Base-by-base conservation (phyloP, 53 echinoderm and acorn worm species). In the Astropecten irregularis region DNA sequence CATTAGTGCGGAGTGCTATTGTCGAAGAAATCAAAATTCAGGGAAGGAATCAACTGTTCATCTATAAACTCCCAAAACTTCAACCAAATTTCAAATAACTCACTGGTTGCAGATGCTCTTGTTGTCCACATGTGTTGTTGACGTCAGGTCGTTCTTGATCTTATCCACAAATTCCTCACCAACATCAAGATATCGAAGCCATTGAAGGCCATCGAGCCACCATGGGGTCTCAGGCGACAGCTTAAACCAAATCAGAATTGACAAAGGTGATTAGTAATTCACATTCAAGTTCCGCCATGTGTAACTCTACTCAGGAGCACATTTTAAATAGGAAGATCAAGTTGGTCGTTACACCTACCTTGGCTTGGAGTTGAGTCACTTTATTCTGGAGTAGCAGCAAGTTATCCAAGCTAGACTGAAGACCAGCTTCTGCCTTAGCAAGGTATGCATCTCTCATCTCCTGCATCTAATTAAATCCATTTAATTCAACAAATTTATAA, bases 161-260 rank as follows among this genome's bases (percentile, higher is more conserved):
- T 68, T 95, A 3, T 71, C 76, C 0, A 92, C 85, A 19, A 99
- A 81, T 8, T 92, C 92, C n/a, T 82, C 87, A 3, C 82, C 99
- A 40, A 88, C 21, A 13, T 82, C 88, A 25, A 72, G 71, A 16
- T 83, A 64, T 25, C 66, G 58, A 9, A 83, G 59, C 76, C 88
- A 92, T 53, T 85, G 68, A 0, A 95, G 76, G 36, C 88, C 90
- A 10, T 95, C 99, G 58, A 99, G 23, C 90, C 95, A 99, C 99
- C 99, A 99, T 1, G 83, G 65, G 33, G 66, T 68, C 0, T 72
- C 72, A 19, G 48, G 15, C 33, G 88, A 68, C 31, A 89, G 47
- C 95, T 95, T 27, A 36, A 71, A 54, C 85, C 1, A 71, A 0
- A 61, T n/a, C n/a, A n/a, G n/a, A n/a, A n/a, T n/a, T n/a, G n/a